Conservation (phyloP, 2,888 invertebrate species). For the Ormia ochracea region DNA sequence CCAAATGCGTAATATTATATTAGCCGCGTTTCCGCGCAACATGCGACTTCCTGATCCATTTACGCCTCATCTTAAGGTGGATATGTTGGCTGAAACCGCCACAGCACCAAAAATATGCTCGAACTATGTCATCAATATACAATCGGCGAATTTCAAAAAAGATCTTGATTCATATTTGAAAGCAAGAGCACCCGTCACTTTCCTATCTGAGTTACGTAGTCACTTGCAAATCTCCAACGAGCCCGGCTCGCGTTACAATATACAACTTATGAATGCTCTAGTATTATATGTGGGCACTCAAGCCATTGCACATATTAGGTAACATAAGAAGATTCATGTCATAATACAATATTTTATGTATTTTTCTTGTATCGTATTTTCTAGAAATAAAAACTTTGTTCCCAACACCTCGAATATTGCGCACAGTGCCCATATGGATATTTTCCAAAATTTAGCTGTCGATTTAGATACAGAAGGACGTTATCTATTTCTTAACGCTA, state of each 20-base stretch:
- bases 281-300: constrained; percentile 98
- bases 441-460: constrained; percentile 98
- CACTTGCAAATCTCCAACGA: constrained; percentile 93
- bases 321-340: constrained; percentile 17
- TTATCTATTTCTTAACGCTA: constrained; percentile 97
- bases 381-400: constrained; percentile 89
- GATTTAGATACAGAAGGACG: constrained; percentile 97
- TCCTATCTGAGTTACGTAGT: constrained; percentile 93
- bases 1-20: constrained; percentile 97
- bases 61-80: constrained; percentile 95
- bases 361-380: constrained; percentile 7
- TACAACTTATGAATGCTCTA: constrained; percentile 96
- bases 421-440: constrained; percentile 99
- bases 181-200: constrained; percentile 95
- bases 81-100: constrained; percentile 91
- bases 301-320: constrained; percentile 90
- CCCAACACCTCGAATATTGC: constrained; percentile 99
- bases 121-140: constrained; percentile 91
- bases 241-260: constrained; percentile 95
- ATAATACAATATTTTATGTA: background rate
- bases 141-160: constrained; percentile 92
- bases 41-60: constrained; percentile 99
- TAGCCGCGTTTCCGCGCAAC: constrained; percentile 98
- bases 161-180: constrained; percentile 98
- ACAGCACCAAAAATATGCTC: constrained; percentile 92